Base-by-base conservation (phyloP, 2,888 invertebrate species). In the Tetragnatha montana region DNA sequence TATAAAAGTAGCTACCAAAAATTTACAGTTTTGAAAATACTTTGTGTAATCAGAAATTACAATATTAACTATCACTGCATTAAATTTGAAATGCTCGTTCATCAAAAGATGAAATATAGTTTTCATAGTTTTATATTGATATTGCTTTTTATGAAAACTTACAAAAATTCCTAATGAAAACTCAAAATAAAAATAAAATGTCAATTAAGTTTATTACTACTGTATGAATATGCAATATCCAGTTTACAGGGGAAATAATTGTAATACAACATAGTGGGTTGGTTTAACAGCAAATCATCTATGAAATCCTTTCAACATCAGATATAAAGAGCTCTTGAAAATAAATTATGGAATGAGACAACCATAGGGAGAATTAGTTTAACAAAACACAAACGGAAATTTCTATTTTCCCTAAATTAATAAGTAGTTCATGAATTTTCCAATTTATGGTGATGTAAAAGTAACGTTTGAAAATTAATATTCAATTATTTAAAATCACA, bases 221-320 rank as follows among this genome's bases (percentile, higher is more conserved):
- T 81, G 69, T 71, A 81, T 81, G 81, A 81, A 81, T 81, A 81
- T 81, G 81, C 81, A 81, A 81, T 70, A 81, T 81, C 81, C 70
- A 81, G 81, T 81, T 81, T 81, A 81, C 81, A 81, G 81, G 81
- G 51, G 60, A 35, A 78, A 68, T 60, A 78, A 22, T 50, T 8
- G 51, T 50, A 82, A 82, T 50, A 74, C 73, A 74, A 82, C 60
- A 60, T 51, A 82, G 51, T 73, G 73, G 21, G 74, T 73, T 19
- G 35, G 60, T 60, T 60, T 51, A 74, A 49, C 21, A 68, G 69
- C n/a, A 68, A 60, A 82, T 51, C 60, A 73, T 71, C 22, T 74
- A 35, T 74, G 73, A 82, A 82, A 82, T 68, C 70, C 69, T 51
- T 74, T 76, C 19, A 50, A 35, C 50, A 14, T 75, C 71, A 73